phyloP scores from a whole-genome alignment of 92 coral and sea anemone genomes.

The Heteractis magnifica region DNA sequence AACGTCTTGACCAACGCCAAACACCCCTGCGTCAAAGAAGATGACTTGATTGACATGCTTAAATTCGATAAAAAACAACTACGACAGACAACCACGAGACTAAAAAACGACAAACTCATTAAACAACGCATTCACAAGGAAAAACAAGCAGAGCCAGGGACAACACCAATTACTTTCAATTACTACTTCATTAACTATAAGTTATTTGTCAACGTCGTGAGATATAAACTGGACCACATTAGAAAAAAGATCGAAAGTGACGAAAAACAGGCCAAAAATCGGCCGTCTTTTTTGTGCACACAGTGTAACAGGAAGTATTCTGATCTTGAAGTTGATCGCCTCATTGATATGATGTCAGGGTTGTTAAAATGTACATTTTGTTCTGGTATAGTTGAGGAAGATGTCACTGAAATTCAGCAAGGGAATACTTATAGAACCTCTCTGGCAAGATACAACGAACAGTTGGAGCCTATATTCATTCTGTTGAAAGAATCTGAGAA shows the following conservation, averaged over 20 bases:
- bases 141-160: constrained; percentile 86
- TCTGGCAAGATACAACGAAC: constrained; percentile 89
- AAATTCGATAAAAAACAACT: constrained; percentile 93
- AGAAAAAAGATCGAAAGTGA: constrained; percentile 97
- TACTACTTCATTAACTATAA: constrained; percentile 94
- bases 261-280: constrained; percentile 91
- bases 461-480: constrained; percentile 78
- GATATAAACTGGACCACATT: constrained; percentile 90
- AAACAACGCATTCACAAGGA: constrained; percentile 87
- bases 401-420: constrained; percentile 75
- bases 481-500: constrained; percentile 87
- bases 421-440: constrained; percentile 79
- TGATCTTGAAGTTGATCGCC: constrained; percentile 88
- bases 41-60: constrained; percentile 76
- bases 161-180: constrained; percentile 65
- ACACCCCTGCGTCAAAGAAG: constrained; percentile 92
- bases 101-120: constrained; percentile 92
- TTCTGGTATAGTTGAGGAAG: constrained; percentile 87
- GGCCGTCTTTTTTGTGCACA: constrained; percentile 91
- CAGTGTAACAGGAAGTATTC: constrained; percentile 81
- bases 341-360: constrained; percentile 72
- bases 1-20: constrained; percentile 80
- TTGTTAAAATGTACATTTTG: constrained; percentile 77
- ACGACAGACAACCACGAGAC: constrained; percentile 67
- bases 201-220: constrained; percentile 93